Conservation (phyloP, 2,113 vertebrate genomes). For the Toxotes jaculatrix region DNA sequence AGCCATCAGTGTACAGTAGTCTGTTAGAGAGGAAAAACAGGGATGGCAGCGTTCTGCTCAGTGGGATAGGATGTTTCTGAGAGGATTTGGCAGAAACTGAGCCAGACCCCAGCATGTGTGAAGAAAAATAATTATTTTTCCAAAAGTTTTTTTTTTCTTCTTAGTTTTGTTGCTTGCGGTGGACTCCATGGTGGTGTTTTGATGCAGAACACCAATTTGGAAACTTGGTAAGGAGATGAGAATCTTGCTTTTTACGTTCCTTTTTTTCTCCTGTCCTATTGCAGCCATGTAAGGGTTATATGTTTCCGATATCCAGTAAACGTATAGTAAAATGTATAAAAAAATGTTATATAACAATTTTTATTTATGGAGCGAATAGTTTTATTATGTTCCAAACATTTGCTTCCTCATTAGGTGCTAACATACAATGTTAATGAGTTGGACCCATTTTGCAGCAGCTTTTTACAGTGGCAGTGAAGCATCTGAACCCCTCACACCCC, state of each 20-base stretch:
- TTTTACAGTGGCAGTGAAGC: not conserved
- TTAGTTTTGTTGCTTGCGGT: not conserved
- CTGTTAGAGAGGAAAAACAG: not conserved
- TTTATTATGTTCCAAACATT: too few relatives aligned
- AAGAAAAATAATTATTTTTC: not conserved
- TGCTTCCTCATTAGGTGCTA: not conserved
- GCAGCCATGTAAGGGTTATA: not conserved
- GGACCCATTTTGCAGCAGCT: not conserved
- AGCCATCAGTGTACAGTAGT: not conserved
- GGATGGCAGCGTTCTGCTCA: not conserved
- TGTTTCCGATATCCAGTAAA: not conserved
- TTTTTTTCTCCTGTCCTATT: not conserved
- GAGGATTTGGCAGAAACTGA: not conserved
- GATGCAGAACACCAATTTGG: slow-evolving; percentile 29
- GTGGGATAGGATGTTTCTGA: not conserved
- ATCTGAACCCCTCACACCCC: too few relatives aligned
- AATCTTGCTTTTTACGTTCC: not conserved
- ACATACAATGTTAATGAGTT: not conserved
- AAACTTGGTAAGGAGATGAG: slow-evolving; percentile 64
- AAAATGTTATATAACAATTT: not conserved
- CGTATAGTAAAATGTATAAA: not conserved
- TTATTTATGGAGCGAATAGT: too few relatives aligned
- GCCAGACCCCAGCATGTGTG: slow-evolving; percentile 13
- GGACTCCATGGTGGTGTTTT: slow-evolving; percentile 18
- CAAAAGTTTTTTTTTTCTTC: not conserved